A percentile compares a stretch with the other conserved stretches of the same genome.
Conservation (phyloP, 2,888 invertebrate genomes). For the Epistrophe grossulariae region DNA sequence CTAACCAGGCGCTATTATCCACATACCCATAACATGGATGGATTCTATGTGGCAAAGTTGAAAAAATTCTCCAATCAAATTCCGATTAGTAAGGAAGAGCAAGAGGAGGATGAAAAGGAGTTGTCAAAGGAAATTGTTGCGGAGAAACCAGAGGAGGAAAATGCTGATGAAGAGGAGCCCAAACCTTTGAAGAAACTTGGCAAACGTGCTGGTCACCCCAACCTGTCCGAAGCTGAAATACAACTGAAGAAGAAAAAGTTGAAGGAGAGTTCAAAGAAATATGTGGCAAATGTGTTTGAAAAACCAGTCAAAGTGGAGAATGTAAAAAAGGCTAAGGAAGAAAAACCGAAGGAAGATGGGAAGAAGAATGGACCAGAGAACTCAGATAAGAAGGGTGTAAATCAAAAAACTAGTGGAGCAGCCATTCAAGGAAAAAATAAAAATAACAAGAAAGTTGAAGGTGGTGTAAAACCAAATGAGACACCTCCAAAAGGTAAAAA, state of each 20-base stretch:
- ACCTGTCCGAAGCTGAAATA: constrained; percentile 79
- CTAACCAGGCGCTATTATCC: constrained; percentile 97
- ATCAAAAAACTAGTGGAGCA: background rate
- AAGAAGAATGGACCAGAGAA: background rate
- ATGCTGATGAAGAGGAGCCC: constrained; percentile 68
- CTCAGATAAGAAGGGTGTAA: background rate
- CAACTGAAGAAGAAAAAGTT: constrained; percentile 81
- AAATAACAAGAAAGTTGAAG: constrained; percentile 5
- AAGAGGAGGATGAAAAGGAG: constrained; percentile 83
- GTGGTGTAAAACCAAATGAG: background rate
- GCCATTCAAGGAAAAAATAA: constrained; percentile 6
- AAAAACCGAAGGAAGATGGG: background rate
- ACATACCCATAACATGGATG: constrained; percentile 99
- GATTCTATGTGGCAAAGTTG: constrained; percentile 99
- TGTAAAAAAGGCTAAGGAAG: constrained; percentile 67
- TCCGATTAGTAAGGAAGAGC: constrained; percentile 84
- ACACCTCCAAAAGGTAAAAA: constrained; percentile 16
- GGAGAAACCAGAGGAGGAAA: constrained; percentile 73
- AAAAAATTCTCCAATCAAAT: constrained; percentile 96
- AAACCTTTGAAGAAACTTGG: constrained; percentile 76
- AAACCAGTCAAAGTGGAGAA: constrained; percentile 80
- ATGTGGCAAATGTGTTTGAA: constrained; percentile 83
- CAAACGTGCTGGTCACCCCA: constrained; percentile 82
- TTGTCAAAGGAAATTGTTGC: constrained; percentile 79
- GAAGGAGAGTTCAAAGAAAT: constrained; percentile 80